Percentiles rank a stretch among this genome's conserved stretches.
These are phyloP conservation scores for Aurelia coerulea DNA, from an alignment of 30 jellyfish, hydroid and myxozoan species.

Conservation along the genomic window DNA sequence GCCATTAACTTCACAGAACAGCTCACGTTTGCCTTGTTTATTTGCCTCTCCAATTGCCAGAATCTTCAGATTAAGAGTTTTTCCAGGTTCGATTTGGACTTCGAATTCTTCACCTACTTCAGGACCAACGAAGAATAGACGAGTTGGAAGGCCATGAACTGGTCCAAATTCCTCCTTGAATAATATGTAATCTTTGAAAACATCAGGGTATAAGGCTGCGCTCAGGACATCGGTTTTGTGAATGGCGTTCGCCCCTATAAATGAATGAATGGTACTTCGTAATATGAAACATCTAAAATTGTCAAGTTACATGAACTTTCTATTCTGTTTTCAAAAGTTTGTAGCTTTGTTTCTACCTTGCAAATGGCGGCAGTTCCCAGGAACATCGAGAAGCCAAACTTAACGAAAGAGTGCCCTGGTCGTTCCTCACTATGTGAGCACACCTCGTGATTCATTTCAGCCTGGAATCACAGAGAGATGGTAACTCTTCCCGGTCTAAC, in stretches of 20 bases:
- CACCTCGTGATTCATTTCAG: no score
- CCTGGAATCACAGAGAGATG: no score
- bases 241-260: slow-evolving; percentile 54
- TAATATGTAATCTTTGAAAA: slow-evolving; percentile 83
- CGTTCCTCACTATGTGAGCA: no score
- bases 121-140: slow-evolving; percentile 95
- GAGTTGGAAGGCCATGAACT: slow-evolving; percentile 96
- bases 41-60: slow-evolving; percentile 98
- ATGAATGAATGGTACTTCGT: background rate
- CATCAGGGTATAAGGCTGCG: slow-evolving; percentile 98
- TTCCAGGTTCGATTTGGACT: slow-evolving; percentile 90
- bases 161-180: slow-evolving; percentile 95
- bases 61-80: slow-evolving; percentile 84
- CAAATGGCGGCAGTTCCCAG: no score
- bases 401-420: no score
- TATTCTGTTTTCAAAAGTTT: no score
- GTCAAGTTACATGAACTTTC: no score
- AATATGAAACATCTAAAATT: no score
- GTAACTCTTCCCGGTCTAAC: no score
- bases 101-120: slow-evolving; percentile 96
- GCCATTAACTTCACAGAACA: slow-evolving; percentile 98
- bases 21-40: slow-evolving; percentile 92
- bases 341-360: no score
- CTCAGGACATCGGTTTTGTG: slow-evolving; percentile 87
- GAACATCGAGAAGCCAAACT: no score